Base-by-base conservation (phyloP, 1,140 invertebrate genomes). In the Musca vetustissima region DNA sequence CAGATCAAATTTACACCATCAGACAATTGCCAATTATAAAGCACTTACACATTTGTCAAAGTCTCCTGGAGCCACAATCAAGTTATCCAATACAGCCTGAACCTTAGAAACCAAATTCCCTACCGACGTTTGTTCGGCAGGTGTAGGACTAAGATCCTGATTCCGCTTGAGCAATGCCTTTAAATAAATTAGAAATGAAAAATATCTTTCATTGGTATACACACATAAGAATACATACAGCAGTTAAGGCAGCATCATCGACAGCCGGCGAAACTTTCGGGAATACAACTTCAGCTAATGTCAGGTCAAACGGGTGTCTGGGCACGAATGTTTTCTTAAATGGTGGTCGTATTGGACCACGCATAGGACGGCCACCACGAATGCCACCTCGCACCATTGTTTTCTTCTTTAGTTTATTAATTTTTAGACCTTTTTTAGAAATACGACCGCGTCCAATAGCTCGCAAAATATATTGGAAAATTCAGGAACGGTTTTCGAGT, bases 1-100 rank as follows among this genome's bases (percentile, higher is more conserved):
- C n/a, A n/a, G n/a, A n/a, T n/a, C n/a, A n/a, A n/a, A n/a, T n/a
- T n/a, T n/a, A n/a, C n/a, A n/a, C n/a, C n/a, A n/a, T n/a, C n/a
- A n/a, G n/a, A n/a, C n/a, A n/a, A n/a, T n/a, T n/a, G n/a, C n/a
- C n/a, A n/a, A n/a, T n/a, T n/a, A n/a, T n/a, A n/a, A n/a, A n/a
- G n/a, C n/a, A 93, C 93, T 91, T 87, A 98, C 96, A 85, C 96
- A 98, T 71, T 95, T 94, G 82, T 97, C 95, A 85, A 98, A 97
- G 73, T 89, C 91, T 13, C 93, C 94, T 0, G 97, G 96, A 14
- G 95, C 92, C 0, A 98, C 91, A 59, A 97, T 94, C 17, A 98
- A 84, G 83, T 95, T 97, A 80, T 98, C 96, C 49, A 98, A 84
- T 48, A 98, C 94, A 47, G 89, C 90, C 80, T 97, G 94, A 25